phyloP scores from a whole-genome alignment of 2,113 vertebrate species.

The Corynorhinus townsendii region DNA sequence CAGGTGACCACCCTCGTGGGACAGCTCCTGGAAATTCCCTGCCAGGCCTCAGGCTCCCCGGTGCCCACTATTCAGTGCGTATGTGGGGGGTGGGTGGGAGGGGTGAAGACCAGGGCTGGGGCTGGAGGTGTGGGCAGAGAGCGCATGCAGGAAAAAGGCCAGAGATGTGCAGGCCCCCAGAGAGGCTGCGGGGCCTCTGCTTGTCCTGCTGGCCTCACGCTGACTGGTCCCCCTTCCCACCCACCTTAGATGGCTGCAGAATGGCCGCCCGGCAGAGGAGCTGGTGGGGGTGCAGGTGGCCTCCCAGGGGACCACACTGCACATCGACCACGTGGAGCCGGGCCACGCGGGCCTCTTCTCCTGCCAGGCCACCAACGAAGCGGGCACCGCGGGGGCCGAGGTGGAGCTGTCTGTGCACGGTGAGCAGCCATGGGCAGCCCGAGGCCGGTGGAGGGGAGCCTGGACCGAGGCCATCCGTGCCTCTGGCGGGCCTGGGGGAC shows the following conservation, averaged over 20 bases:
- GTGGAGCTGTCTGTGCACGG: slow-evolving; percentile 78
- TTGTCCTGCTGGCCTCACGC: neutral
- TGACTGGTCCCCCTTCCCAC: rapidly evolving
- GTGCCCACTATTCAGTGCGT: slow-evolving; percentile 76
- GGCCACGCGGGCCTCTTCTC: slow-evolving; percentile 70
- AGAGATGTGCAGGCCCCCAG: rapidly evolving
- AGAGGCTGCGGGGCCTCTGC: no score
- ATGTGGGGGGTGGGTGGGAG: no score
- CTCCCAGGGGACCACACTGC: slow-evolving; percentile 26
- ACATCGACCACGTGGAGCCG: slow-evolving; percentile 44
- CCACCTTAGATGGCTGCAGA: slow-evolving; percentile 77
- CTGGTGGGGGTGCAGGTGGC: slow-evolving; percentile 12
- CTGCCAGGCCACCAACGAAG: slow-evolving; percentile 78
- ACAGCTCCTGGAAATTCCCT: slow-evolving; percentile 75
- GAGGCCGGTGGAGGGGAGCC: no score
- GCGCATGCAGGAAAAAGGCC: rapidly evolving
- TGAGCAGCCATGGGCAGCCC: neutral
- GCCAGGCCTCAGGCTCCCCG: slow-evolving; percentile 67
- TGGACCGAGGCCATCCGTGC: no score
- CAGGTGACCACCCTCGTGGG: slow-evolving; percentile 64
- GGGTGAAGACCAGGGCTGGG: rapidly evolving
- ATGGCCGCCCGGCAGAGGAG: slow-evolving; percentile 7
- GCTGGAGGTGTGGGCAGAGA: neutral
- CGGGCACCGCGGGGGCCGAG: slow-evolving; percentile 69
- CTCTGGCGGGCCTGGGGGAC: neutral